These are phyloP conservation scores for Nephrotoma guestfalica DNA, from an alignment of 2,888 invertebrate genomes.

Conservation along the genomic window DNA sequence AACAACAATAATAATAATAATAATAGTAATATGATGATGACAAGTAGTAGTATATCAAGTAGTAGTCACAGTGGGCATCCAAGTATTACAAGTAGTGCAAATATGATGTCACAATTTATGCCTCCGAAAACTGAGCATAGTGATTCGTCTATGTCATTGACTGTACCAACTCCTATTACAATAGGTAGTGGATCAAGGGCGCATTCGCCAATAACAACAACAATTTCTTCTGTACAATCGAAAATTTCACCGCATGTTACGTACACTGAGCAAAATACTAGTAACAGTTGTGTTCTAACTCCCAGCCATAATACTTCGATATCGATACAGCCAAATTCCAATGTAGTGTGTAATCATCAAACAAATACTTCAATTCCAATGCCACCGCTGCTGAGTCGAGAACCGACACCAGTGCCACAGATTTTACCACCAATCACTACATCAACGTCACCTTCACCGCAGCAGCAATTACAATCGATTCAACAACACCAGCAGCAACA, in stretches of 20 bases:
- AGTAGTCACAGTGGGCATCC: not conserved
- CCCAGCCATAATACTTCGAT: not conserved
- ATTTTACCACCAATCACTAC: not conserved
- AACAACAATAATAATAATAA: not conserved
- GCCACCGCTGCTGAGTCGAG: constrained; percentile 4
- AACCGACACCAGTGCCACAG: not conserved
- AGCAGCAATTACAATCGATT: not conserved
- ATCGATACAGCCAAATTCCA: not conserved
- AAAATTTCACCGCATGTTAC: not conserved
- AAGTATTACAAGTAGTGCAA: not conserved
- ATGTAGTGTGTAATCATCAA: not conserved
- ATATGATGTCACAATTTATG: not conserved
- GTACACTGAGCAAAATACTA: not conserved
- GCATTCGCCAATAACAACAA: not conserved
- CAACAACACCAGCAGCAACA: constrained; percentile 6
- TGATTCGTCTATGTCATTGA: not conserved
- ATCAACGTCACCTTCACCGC: not conserved
- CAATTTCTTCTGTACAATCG: not conserved
- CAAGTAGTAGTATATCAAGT: not conserved
- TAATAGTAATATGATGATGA: not conserved
- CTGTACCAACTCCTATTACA: not conserved
- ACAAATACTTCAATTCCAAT: not conserved
- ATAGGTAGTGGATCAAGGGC: not conserved
- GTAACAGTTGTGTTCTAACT: not conserved
- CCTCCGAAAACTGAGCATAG: not conserved